Evolutionary conservation across 2,113 vertebrate species (phyloP).

Genomic region (Gallinago media): DNA sequence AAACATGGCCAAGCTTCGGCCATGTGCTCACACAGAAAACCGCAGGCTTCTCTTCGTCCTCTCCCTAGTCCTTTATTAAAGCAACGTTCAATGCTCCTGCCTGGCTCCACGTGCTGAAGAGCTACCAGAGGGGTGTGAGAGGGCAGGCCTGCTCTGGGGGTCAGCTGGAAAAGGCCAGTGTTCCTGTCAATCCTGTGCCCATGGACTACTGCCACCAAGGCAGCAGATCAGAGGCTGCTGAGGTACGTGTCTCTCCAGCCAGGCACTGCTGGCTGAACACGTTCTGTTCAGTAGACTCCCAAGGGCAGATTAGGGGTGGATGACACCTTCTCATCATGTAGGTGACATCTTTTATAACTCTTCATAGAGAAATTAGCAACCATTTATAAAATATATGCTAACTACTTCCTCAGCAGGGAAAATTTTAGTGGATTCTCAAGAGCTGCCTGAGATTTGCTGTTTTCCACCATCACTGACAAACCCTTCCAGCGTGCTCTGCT

Average conservation of each 20-base stretch:
- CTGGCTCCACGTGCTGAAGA: background rate
- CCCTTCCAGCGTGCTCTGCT: background rate
- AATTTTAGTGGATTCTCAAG: background rate
- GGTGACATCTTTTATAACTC: background rate
- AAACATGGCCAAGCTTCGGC: fast-evolving
- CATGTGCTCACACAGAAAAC: fast-evolving
- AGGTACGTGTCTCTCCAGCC: background rate
- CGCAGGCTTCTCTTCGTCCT: background rate
- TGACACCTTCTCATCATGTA: background rate
- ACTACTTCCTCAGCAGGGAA: background rate
- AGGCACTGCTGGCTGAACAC: background rate
- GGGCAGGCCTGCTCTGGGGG: background rate
- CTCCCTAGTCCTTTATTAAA: background rate
- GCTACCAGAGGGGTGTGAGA: background rate
- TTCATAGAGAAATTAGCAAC: background rate
- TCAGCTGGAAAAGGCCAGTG: background rate
- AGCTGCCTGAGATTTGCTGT: background rate
- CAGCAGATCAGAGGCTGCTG: background rate
- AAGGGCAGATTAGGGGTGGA: background rate
- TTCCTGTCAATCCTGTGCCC: background rate
- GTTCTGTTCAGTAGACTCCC: background rate
- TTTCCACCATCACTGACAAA: background rate
- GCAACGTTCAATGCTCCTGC: background rate
- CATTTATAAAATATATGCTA: background rate
- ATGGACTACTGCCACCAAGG: background rate